Base-by-base conservation (phyloP, 2,113 vertebrate species). In the Dendrocopos noguchii region DNA sequence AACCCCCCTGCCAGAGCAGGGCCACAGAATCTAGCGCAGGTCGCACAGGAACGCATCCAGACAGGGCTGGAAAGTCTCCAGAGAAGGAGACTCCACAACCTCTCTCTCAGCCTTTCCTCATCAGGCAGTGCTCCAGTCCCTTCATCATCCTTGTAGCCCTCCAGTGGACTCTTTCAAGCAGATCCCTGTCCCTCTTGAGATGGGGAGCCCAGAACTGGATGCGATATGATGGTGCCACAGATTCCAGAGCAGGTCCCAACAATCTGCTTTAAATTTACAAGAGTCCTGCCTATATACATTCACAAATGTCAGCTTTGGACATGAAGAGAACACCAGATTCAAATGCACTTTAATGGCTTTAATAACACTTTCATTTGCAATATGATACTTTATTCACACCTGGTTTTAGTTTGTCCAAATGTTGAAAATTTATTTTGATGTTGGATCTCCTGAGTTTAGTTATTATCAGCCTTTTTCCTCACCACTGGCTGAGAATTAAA, bases 391-490 rank as follows among this genome's bases (percentile, higher is more conserved):
- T 96, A 92, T 94, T 96, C 96, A 89, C 92, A 95, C 93, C 89
- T 96, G 95, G 39, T 95, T 97, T 93, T 96, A 87, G 97, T 97
- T 96, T 90, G 80, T 50, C 61, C 82, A 91, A 96, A 91, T 83
- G 55, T 4, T 94, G 88, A 93, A 91, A 91, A 91, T 65, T 88
- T 80, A 84, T 88, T 97, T 97, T 97, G 94, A 96, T 96, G 91
- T 91, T 74, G 36, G 20, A 56, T 92, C 59, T 66, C 70, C 96
- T 79, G 77, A 93, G 46, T 96, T 93, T 80, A 95, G 52, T 34
- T 39, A 87, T 87, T 95, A 88, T 84, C 80, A 93, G 90, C 28
- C 17, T 81, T 93, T 83, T 93, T 67, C 59, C 80, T 84, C 63
- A 83, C 74, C 91, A 91, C 2, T 84, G 39, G 57, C 72, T 94